Conservation (phyloP, 2,113 vertebrate genomes). For the Plotosus lineatus region DNA sequence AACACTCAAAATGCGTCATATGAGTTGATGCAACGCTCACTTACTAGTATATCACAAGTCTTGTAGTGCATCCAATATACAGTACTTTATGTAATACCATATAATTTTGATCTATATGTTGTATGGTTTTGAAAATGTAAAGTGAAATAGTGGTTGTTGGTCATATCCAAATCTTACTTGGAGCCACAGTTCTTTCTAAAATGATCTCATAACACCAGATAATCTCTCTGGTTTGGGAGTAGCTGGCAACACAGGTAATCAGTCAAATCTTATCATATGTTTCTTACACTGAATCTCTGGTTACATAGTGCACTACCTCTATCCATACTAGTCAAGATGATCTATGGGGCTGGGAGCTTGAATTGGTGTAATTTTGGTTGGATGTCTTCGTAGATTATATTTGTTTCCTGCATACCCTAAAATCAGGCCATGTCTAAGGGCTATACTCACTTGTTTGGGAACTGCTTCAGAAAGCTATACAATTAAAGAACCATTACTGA, state of each 20-base stretch:
- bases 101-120: not conserved
- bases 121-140: not conserved
- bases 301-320: not conserved
- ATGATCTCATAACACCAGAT: not conserved
- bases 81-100: no score
- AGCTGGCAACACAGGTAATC: not conserved
- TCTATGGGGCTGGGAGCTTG: not conserved
- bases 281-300: not conserved
- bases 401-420: not conserved
- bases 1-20: not conserved
- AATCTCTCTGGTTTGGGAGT: not conserved
- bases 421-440: slow-evolving; percentile 1
- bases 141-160: not conserved
- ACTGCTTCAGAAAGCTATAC: not conserved
- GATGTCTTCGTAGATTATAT: not conserved
- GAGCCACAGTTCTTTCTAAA: not conserved
- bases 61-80: no score
- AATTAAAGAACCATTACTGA: slow-evolving; percentile 20
- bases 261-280: slow-evolving; percentile 6
- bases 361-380: not conserved
- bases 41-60: not conserved
- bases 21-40: not conserved
- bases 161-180: not conserved
- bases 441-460: not conserved
- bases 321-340: not conserved